Evolutionary conservation across 2,113 vertebrate species (phyloP), one percentile per base, ranked within the genome.

Genomic region (Lipophrys pholis): DNA sequence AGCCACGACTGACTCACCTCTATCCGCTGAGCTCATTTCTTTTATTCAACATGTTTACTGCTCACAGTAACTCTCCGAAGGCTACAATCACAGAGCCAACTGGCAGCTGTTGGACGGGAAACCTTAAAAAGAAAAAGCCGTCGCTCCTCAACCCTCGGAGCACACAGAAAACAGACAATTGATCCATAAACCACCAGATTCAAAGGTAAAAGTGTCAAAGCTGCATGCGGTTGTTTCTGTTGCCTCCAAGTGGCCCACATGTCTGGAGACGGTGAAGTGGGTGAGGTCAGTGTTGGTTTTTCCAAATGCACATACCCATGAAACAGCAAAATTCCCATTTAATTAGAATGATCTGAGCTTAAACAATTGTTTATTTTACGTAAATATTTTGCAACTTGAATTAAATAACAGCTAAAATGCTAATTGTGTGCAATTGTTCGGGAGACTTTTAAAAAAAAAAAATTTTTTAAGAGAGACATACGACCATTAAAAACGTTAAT

Each of bases 401-500:
- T 30, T 2, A 30, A 30, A 30, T 30, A 30, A 4, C 21, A 30
- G 21, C 21, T 2, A 30, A 30, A 30, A 30, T 4, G 21, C 21
- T 4, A 30, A 30, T 30, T 30, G 21, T 30, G 21, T 30, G 21
- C 21, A 30, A 30, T n/a, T n/a, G 21, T 30, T 30, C 21, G 21
- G 21, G 21, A 30, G 21, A 30, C 21, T 30, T 30, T 30, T 30
- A n/a, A n/a, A n/a, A n/a, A n/a, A n/a, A n/a, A n/a, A n/a, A n/a
- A n/a, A n/a, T 7, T 17, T 3, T 70, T 66, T 14, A 48, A 8
- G 49, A 6, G 5, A 48, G 48, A 69, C 38, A 53, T 11, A 55
- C 14, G 61, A 36, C 16, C 38, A 41, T 69, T 36, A 50, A 59
- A 63, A 15, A 66, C 38, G 36, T n/a, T 2, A 46, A 68, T 42